phyloP scores from a whole-genome alignment of 2,113 vertebrate genomes.

The Petrocephalus zakoni region DNA sequence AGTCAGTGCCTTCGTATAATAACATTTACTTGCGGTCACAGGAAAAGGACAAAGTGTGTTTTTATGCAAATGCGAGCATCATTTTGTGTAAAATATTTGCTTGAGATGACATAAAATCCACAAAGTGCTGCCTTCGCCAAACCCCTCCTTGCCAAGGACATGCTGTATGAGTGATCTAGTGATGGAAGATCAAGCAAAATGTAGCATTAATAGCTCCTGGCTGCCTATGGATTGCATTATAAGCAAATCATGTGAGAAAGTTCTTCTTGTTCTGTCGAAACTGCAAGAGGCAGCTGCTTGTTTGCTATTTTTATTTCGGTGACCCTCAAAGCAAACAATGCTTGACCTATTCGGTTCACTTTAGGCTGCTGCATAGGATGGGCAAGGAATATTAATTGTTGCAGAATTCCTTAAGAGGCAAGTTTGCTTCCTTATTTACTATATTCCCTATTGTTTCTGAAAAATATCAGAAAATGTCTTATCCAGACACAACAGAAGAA shows the following conservation, averaged over 20 bases:
- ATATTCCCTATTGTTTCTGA: background rate
- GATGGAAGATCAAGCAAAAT: background rate
- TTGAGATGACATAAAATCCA: background rate
- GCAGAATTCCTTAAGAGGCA: background rate
- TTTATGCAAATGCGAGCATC: background rate
- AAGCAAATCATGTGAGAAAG: background rate
- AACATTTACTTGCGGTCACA: conserved; percentile 2
- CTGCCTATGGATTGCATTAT: background rate
- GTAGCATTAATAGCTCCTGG: background rate
- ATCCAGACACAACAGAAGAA: background rate
- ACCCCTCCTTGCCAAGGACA: background rate
- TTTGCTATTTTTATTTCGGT: background rate
- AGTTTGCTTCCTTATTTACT: background rate
- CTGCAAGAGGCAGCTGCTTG: background rate
- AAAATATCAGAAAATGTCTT: background rate
- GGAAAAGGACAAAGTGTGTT: background rate
- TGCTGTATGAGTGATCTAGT: background rate
- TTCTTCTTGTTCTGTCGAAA: background rate
- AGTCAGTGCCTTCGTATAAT: background rate
- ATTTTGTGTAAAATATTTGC: background rate
- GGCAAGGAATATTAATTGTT: background rate
- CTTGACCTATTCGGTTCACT: background rate
- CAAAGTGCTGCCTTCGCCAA: background rate
- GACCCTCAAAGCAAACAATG: background rate
- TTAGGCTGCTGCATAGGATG: background rate